phyloP scores from a whole-genome alignment of 1,140 invertebrate species.

The Sinonovacula constricta region DNA sequence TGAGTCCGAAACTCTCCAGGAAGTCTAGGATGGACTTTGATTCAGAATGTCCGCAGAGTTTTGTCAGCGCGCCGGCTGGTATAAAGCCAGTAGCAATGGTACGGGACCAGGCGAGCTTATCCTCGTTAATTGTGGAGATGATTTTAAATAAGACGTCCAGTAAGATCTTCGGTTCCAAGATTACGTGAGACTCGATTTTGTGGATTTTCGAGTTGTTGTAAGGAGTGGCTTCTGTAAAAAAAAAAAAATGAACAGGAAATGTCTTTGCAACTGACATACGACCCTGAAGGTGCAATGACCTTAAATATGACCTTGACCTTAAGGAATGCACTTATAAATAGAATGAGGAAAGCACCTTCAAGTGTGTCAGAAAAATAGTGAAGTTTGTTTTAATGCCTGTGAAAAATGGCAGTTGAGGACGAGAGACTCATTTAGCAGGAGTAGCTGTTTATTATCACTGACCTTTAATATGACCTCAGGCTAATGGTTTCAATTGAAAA shows the following conservation, averaged over 20 bases:
- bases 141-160: not conserved
- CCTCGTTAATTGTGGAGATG: constrained; percentile 10
- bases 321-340: too few species aligned
- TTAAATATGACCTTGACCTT: too few species aligned
- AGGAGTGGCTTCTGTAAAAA: constrained; percentile 44
- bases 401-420: not conserved
- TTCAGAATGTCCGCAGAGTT: constrained; percentile 10
- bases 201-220: constrained; percentile 4
- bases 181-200: constrained; percentile 16
- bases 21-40: constrained; percentile 13
- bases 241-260: not conserved
- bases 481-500: too few species aligned
- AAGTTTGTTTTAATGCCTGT: not conserved
- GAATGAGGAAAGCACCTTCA: too few species aligned
- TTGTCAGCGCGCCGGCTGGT: not conserved
- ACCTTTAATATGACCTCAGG: too few species aligned
- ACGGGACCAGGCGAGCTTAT: constrained; percentile 27
- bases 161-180: constrained; percentile 38
- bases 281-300: too few species aligned
- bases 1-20: constrained; percentile 32
- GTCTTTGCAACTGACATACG: too few species aligned
- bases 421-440: too few species aligned
- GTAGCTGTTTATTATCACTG: too few species aligned
- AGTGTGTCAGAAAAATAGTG: not conserved
- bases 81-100: constrained; percentile 21